Base-by-base conservation (phyloP, 2,113 vertebrate species). In the Hydrochoerus hydrochaeris region DNA sequence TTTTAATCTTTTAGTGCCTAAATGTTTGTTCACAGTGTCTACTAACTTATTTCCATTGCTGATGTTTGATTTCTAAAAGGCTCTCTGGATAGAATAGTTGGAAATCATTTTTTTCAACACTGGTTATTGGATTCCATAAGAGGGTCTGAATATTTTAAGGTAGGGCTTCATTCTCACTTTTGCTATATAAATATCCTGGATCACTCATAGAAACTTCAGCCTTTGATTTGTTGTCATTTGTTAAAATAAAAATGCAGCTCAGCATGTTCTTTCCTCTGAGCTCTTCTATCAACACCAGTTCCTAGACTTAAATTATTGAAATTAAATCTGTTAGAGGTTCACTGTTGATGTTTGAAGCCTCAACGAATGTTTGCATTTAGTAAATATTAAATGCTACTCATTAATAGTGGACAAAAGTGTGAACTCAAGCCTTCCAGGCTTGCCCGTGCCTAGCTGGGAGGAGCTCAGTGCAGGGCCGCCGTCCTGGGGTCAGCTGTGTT, bases 341-440 rank as follows among this genome's bases (percentile, higher is more conserved):
- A 85, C 46, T 80, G 5, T 65, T 90, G 63, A 84, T 28, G n/a
- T 89, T 94, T 95, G 93, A 83, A 91, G 81, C 38, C 69, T 86
- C 73, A 52, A 1, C 58, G 75, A 46, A 60, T 95, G 87, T 44
- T 75, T 97, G 35, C 8, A 77, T 32, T 69, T 85, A 44, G n/a
- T 65, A 90, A 85, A 54, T 91, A 75, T 75, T 71, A 88, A 32
- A 22, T 86, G 10, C 82, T 92, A 49, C 44, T 46, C 92, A 10
- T 82, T 77, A 83, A 81, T 57, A 38, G 49, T 32, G 0, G n/a
- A 49, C 8, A 46, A 80, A 90, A 65, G 75, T 32, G 75, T 49
- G 41, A 91, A 83, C 5, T 69, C 22, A 28, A 20, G 86, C 88
- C 93, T 85, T 30, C 87, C 89, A 75, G 91, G 13, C 22, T 57